These are phyloP conservation scores for Brachyrhaphis roseni DNA, from an alignment of 2,797 vertebrate species.

Conservation along the genomic window DNA sequence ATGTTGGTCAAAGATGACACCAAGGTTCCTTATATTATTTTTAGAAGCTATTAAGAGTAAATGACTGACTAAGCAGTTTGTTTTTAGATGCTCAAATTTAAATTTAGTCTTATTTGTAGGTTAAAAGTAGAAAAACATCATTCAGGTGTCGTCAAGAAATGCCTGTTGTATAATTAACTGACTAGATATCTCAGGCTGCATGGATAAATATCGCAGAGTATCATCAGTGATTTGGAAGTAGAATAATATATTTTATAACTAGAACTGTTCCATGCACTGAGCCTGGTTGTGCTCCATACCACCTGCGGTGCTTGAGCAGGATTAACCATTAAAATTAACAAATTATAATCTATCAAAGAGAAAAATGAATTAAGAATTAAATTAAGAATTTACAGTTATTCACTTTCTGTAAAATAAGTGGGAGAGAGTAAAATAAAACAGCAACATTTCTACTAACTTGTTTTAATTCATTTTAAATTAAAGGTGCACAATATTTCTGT, in stretches of 20 bases:
- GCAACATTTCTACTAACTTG: neutral
- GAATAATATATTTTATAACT: too few relatives aligned
- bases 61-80: neutral
- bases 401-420: neutral
- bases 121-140: neutral
- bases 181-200: too few relatives aligned
- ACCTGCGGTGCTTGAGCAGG: too few relatives aligned
- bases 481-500: neutral
- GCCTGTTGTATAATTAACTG: neutral
- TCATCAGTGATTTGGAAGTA: too few relatives aligned
- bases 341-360: neutral
- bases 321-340: too few relatives aligned
- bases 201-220: too few relatives aligned
- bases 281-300: too few relatives aligned
- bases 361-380: neutral
- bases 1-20: neutral
- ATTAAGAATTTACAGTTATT: neutral
- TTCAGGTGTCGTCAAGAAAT: neutral
- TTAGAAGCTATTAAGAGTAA: neutral
- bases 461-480: neutral
- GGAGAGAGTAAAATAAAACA: neutral
- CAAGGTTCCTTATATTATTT: neutral
- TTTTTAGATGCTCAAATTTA: neutral
- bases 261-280: too few relatives aligned
- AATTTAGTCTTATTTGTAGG: neutral